Conservation (phyloP, 2,113 vertebrate species). For the Tauraco erythrolophus region DNA sequence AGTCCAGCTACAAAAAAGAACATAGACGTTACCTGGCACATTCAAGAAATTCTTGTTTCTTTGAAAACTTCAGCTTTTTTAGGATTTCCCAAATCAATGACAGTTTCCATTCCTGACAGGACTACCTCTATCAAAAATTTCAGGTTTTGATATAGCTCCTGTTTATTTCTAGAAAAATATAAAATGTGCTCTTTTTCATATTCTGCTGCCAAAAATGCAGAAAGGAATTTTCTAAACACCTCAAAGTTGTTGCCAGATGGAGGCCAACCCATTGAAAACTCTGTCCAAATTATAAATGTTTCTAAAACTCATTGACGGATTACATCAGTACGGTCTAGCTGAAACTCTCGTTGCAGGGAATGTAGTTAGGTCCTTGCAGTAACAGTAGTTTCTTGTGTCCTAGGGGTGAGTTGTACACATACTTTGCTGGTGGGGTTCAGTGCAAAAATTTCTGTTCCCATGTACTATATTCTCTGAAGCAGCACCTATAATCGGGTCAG, state of each 20-base stretch:
- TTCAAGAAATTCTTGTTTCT: not conserved
- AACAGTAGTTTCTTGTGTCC: not conserved
- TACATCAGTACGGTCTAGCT: not conserved
- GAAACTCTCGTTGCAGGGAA: not conserved
- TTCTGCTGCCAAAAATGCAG: not conserved
- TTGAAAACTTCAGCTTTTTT: not conserved
- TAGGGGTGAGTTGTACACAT: not conserved
- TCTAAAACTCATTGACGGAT: not conserved
- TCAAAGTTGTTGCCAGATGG: not conserved
- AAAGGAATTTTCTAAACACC: not conserved
- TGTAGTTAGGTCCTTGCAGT: not conserved
- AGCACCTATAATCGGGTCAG: not conserved
- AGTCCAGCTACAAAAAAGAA: not conserved
- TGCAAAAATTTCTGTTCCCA: not conserved
- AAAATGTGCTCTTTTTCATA: not conserved
- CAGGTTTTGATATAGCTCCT: not conserved
- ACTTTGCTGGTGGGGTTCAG: not conserved
- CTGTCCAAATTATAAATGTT: not conserved
- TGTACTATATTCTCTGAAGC: not conserved
- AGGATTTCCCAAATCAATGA: not conserved
- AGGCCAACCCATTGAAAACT: not conserved
- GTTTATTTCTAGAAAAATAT: not conserved
- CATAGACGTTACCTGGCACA: fast-evolving
- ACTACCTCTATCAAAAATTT: not conserved
- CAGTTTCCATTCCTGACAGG: not conserved